Evolutionary conservation across 2,797 vertebrate genomes (phyloP).

Genomic region (Anguilla obscura): DNA sequence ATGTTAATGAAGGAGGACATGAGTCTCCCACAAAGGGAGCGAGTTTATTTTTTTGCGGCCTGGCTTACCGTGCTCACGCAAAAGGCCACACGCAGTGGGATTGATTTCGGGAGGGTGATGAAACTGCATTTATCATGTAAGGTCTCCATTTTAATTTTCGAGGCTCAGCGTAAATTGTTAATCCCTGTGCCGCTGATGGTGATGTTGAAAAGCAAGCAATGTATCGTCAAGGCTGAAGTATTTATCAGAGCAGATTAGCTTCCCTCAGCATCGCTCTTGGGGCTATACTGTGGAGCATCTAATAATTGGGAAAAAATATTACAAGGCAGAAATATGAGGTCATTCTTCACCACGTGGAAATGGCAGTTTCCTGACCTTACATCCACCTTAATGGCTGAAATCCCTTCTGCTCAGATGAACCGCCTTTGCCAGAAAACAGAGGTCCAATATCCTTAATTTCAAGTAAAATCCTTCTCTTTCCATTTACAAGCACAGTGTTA

Average conservation of each 20-base stretch:
- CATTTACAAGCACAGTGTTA: neutral
- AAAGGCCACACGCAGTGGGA: neutral
- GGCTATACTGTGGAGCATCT: neutral
- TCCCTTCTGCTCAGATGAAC: neutral
- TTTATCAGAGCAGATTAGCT: conserved; percentile 13
- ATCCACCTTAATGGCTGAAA: neutral
- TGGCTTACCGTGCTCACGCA: neutral
- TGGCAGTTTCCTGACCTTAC: neutral
- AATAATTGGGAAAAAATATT: conserved; percentile 15
- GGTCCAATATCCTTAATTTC: neutral
- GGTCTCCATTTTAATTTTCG: neutral
- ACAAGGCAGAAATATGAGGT: conserved; percentile 21
- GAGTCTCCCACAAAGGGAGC: neutral
- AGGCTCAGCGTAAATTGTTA: neutral
- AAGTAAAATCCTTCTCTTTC: neutral
- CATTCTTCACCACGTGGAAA: neutral
- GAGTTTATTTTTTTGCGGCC: neutral
- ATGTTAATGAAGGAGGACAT: neutral
- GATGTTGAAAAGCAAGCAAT: neutral
- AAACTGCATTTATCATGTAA: neutral
- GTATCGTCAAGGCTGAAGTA: neutral
- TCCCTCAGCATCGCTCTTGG: conserved; percentile 8
- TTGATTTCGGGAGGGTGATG: neutral
- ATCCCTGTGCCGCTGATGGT: neutral
- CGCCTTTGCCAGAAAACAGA: neutral